Conservation (phyloP, 2,797 vertebrate species). For the Phylloscopus collybita region DNA sequence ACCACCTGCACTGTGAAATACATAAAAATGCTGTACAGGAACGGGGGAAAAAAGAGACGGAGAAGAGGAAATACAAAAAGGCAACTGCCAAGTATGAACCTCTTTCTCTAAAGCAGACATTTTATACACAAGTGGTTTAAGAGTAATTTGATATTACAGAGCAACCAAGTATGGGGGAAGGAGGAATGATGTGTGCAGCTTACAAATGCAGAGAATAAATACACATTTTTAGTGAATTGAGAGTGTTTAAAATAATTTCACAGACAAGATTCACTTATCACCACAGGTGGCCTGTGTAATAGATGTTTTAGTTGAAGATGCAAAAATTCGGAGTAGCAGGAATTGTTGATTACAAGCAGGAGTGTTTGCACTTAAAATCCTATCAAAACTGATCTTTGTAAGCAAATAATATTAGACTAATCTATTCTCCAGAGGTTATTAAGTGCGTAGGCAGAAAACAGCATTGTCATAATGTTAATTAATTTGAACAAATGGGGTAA, state of each 20-base stretch:
- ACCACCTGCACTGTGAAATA: not conserved
- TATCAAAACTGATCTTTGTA: slow-evolving; percentile 65
- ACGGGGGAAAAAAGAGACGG: not conserved
- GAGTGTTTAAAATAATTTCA: slow-evolving; percentile 74
- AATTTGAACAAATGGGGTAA: slow-evolving; percentile 48
- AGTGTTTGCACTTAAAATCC: slow-evolving; percentile 59
- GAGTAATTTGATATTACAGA: slow-evolving; percentile 64
- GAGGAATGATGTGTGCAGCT: slow-evolving; percentile 49
- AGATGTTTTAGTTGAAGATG: slow-evolving; percentile 68
- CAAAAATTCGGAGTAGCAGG: slow-evolving; percentile 68
- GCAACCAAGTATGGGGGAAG: slow-evolving; percentile 41
- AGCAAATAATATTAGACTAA: slow-evolving; percentile 68
- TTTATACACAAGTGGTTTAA: slow-evolving; percentile 26
- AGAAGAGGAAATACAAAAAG: not conserved
- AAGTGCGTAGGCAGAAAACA: slow-evolving; percentile 41
- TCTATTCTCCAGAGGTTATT: slow-evolving; percentile 47
- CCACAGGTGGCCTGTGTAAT: slow-evolving; percentile 65
- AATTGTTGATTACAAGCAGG: slow-evolving; percentile 70
- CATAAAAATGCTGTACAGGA: not conserved
- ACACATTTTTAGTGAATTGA: slow-evolving; percentile 66
- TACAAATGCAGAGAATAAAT: slow-evolving; percentile 65
- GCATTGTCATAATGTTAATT: slow-evolving; percentile 63
- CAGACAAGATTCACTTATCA: slow-evolving; percentile 73
- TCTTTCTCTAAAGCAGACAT: slow-evolving; percentile 28
- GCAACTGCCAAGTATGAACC: not conserved